Evolutionary conservation across 2,797 vertebrate species (phyloP).

Genomic region (Brotula barbata): DNA sequence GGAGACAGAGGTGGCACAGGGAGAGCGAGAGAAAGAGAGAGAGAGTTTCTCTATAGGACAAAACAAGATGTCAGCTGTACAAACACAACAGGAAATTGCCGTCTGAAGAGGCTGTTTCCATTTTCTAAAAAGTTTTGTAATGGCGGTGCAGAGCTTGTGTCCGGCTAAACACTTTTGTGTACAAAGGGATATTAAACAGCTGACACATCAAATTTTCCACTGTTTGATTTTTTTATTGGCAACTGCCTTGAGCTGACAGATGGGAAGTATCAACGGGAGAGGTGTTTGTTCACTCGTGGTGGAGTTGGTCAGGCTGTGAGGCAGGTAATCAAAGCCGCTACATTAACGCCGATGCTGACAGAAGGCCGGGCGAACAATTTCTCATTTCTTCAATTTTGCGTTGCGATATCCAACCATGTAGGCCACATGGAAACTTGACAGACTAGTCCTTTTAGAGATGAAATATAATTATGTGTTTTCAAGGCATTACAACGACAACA

Average conservation of each 20-base stretch:
- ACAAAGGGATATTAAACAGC: background rate
- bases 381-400: slow-evolving; percentile 3
- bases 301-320: background rate
- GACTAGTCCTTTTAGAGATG: slow-evolving; percentile 22
- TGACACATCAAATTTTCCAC: slow-evolving; percentile 1
- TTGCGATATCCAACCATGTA: slow-evolving; percentile 8
- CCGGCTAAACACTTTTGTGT: slow-evolving; percentile 15
- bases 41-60: slow-evolving; percentile 12
- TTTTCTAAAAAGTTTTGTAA: background rate
- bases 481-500: slow-evolving; percentile 5
- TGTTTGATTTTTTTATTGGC: slow-evolving; percentile 10
- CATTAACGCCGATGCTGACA: slow-evolving; percentile 1
- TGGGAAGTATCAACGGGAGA: slow-evolving; percentile 14
- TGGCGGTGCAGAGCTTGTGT: slow-evolving; percentile 12
- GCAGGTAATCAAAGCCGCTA: slow-evolving; percentile 24
- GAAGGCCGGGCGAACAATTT: no score
- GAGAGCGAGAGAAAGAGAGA: background rate
- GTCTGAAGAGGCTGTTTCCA: no score
- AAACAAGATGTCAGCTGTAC: slow-evolving; percentile 24
- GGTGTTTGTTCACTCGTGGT: background rate
- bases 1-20: slow-evolving; percentile 3
- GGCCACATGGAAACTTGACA: slow-evolving; percentile 13
- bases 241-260: slow-evolving; percentile 1
- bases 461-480: background rate
- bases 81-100: slow-evolving; percentile 33